Conservation (phyloP, 2,113 vertebrate genomes). For the Macrotus californicus region DNA sequence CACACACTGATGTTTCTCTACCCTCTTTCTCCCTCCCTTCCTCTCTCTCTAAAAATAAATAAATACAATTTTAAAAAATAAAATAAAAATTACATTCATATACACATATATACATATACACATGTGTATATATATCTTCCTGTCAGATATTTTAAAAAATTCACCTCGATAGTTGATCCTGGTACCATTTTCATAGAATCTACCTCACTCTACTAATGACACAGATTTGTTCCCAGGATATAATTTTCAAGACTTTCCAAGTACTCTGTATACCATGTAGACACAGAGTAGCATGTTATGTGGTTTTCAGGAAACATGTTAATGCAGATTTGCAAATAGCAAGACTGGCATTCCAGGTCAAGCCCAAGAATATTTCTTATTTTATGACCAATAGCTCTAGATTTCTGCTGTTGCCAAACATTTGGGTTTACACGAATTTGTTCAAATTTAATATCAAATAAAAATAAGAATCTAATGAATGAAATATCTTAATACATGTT, state of each 20-base stretch:
- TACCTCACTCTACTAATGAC: background rate
- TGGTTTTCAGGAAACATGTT: background rate
- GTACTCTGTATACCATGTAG: background rate
- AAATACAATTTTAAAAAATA: too few species aligned
- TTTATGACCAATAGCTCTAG: background rate
- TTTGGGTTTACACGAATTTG: background rate
- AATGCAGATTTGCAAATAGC: background rate
- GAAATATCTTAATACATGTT: background rate
- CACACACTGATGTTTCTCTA: too few species aligned
- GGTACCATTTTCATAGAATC: background rate
- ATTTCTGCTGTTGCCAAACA: background rate
- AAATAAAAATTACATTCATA: too few species aligned
- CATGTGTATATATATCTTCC: background rate
- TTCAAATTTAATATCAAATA: background rate
- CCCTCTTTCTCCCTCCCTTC: too few species aligned
- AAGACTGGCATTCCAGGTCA: background rate
- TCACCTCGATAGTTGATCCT: background rate
- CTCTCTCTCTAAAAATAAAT: too few species aligned
- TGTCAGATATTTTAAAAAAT: constrained; percentile 26
- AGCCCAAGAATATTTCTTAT: background rate
- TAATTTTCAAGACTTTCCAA: background rate
- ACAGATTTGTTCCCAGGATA: background rate
- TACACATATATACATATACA: too few species aligned
- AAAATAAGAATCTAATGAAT: background rate
- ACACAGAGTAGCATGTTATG: background rate